A percentile compares a stretch with the other conserved stretches of the same genome.
These are phyloP conservation scores for Ischnura elegans DNA, from an alignment of 2,888 invertebrate species.

Conservation along the genomic window DNA sequence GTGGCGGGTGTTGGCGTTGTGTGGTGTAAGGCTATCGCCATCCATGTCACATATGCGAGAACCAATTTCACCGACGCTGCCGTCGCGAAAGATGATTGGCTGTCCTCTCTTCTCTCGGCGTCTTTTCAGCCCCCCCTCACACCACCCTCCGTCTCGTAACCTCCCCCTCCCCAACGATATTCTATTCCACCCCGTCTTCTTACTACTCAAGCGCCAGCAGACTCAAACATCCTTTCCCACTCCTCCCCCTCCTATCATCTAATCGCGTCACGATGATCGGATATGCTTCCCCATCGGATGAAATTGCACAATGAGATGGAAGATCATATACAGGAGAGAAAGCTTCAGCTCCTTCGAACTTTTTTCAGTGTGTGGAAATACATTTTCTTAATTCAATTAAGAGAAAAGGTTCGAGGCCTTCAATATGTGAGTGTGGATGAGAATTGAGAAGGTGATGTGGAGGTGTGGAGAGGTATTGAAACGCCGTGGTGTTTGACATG, in stretches of 20 bases:
- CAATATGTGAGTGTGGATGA: too few relatives aligned
- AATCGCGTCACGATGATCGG: background rate
- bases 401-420: background rate
- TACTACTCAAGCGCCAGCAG: background rate
- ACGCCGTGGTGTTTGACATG: too few relatives aligned
- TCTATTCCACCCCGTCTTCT: background rate
- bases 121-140: background rate
- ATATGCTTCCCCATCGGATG: background rate
- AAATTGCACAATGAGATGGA: background rate
- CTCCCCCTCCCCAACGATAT: background rate
- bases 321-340: background rate
- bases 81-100: background rate
- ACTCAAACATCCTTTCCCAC: background rate
- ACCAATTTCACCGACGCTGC: background rate
- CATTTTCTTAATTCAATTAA: background rate
- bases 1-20: too few relatives aligned
- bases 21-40: background rate
- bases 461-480: too few relatives aligned
- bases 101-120: background rate
- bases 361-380: background rate
- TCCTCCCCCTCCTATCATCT: background rate
- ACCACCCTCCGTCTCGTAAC: background rate
- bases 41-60: slow-evolving; percentile 31
- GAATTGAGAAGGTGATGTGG: too few relatives aligned
- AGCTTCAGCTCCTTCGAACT: background rate